phyloP scores from a whole-genome alignment of 2,888 invertebrate genomes.

The Yponomeuta evonymella region DNA sequence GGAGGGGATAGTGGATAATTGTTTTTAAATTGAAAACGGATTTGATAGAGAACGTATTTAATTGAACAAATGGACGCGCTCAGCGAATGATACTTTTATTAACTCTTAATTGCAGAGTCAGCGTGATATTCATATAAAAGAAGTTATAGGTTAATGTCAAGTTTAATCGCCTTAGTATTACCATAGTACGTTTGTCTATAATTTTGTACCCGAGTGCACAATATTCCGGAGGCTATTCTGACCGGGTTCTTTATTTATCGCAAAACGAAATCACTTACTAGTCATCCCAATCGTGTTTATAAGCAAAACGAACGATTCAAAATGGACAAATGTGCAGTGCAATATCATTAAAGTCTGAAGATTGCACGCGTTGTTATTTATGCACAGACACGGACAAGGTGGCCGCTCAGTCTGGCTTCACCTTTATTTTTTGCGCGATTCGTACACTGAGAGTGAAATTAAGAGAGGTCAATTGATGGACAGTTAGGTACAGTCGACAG shows the following conservation, averaged over 20 bases:
- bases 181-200: neutral
- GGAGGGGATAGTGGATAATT: conserved; percentile 9
- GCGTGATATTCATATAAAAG: neutral
- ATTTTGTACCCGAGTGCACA: neutral
- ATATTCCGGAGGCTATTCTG: neutral
- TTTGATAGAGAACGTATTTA: conserved; percentile 11
- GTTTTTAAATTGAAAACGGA: conserved; percentile 13
- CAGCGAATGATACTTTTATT: conserved; percentile 5
- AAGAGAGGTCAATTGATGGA: conserved; percentile 33
- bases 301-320: conserved; percentile 35
- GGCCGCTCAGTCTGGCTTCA: conserved; percentile 35
- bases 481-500: conserved; percentile 30
- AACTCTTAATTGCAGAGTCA: neutral
- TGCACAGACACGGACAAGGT: conserved; percentile 37
- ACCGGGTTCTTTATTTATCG: neutral
- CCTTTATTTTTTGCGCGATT: conserved; percentile 31
- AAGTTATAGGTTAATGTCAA: neutral
- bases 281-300: conserved; percentile 2
- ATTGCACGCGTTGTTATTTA: conserved; percentile 54
- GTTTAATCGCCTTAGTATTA: neutral
- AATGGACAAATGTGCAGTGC: conserved; percentile 47
- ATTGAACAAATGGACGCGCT: conserved; percentile 8
- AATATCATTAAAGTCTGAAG: conserved; percentile 55
- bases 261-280: neutral
- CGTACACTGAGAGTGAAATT: conserved; percentile 10